Conservation (phyloP, 1,140 invertebrate species). For the Drosophila pandora region DNA sequence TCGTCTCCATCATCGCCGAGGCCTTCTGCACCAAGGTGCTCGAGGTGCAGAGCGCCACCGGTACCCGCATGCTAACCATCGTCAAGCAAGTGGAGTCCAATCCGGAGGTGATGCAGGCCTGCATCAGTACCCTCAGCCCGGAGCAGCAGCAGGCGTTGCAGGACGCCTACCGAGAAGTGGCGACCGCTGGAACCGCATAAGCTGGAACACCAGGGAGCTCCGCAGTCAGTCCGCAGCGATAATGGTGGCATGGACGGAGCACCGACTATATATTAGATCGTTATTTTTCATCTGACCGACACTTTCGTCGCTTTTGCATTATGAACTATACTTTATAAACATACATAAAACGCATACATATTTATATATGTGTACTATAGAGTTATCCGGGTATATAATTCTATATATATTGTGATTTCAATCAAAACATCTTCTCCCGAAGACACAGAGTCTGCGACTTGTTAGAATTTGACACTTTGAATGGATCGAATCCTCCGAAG, state of each 20-base stretch:
- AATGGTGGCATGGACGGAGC: background rate
- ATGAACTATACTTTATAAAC: slow-evolving; percentile 36
- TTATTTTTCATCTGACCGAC: slow-evolving; percentile 38
- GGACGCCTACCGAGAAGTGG: slow-evolving; percentile 85
- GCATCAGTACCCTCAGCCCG: slow-evolving; percentile 89
- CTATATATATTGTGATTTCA: slow-evolving; percentile 74
- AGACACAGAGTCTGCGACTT: slow-evolving; percentile 67
- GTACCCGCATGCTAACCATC: slow-evolving; percentile 88
- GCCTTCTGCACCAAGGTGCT: slow-evolving; percentile 93
- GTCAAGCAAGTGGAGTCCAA: slow-evolving; percentile 90
- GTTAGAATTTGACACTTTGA: slow-evolving; percentile 72
- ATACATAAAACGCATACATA: slow-evolving; percentile 32
- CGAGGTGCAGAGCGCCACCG: slow-evolving; percentile 85
- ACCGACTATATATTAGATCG: slow-evolving; percentile 11
- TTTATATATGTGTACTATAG: slow-evolving; percentile 37
- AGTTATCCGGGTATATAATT: slow-evolving; percentile 55
- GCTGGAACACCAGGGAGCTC: background rate
- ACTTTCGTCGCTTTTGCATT: slow-evolving; percentile 34
- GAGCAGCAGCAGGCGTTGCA: slow-evolving; percentile 93
- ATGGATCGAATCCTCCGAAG: slow-evolving; percentile 39
- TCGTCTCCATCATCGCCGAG: slow-evolving; percentile 95
- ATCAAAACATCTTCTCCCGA: slow-evolving; percentile 74
- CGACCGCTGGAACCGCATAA: slow-evolving; percentile 48
- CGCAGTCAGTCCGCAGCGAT: background rate
- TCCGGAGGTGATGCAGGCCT: slow-evolving; percentile 92